Evolutionary conservation across 1,140 invertebrate genomes (phyloP).

Genomic region (Cylas formicarius): DNA sequence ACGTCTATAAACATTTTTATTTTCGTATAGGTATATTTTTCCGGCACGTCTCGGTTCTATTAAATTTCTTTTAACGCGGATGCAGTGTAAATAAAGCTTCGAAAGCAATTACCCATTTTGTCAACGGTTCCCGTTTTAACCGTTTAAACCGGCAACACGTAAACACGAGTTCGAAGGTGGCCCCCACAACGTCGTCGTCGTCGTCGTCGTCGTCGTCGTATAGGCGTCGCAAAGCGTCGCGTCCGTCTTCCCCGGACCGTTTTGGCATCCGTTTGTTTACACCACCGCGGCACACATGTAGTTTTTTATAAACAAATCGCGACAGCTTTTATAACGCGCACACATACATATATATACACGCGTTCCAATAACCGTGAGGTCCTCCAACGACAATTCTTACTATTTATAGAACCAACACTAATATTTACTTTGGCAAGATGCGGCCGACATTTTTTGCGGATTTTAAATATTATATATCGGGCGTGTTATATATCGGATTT

Average conservation of each 20-base stretch:
- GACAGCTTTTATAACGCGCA: conserved; percentile 34
- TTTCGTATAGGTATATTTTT: conserved; percentile 37
- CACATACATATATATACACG: no score
- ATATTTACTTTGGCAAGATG: conserved; percentile 36
- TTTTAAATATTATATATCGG: no score
- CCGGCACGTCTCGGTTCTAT: conserved; percentile 33
- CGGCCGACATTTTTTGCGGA: conserved; percentile 28
- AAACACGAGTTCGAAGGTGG: conserved; percentile 26
- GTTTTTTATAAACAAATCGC: conserved; percentile 37
- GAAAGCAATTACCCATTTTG: conserved; percentile 40
- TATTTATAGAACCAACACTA: conserved; percentile 37
- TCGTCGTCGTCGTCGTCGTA: conserved; percentile 12
- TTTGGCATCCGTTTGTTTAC: conserved; percentile 38
- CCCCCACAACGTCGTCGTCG: conserved; percentile 13
- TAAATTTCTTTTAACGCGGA: conserved; percentile 38
- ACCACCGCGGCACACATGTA: conserved; percentile 36
- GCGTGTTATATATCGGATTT: no score
- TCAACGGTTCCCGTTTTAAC: conserved; percentile 38
- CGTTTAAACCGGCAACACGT: conserved; percentile 26
- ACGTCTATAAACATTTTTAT: conserved; percentile 31
- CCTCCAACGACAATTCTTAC: conserved; percentile 33
- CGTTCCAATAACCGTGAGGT: conserved; percentile 31
- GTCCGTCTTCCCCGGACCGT: conserved; percentile 21
- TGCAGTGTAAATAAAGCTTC: conserved; percentile 37
- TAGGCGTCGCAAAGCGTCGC: conserved; percentile 9